phyloP scores from a whole-genome alignment of 2,113 vertebrate genomes.

The Bagarius yarrelli region DNA sequence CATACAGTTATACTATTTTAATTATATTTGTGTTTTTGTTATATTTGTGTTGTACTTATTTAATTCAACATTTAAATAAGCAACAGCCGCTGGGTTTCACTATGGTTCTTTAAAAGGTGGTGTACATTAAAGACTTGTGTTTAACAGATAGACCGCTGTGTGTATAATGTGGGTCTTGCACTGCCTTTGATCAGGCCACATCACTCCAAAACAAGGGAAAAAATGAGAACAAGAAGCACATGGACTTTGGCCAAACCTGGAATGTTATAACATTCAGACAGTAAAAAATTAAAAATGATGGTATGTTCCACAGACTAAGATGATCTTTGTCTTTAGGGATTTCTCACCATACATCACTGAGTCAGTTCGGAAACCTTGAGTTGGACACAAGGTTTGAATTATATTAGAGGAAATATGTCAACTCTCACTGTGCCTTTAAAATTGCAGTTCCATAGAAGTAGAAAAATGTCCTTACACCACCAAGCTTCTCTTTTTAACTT shows the following conservation, averaged over 20 bases:
- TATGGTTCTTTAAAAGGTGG: background rate
- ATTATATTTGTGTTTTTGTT: background rate
- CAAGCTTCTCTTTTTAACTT: background rate
- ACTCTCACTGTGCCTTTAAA: background rate
- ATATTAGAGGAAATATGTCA: constrained; percentile 31
- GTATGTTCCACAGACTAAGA: constrained; percentile 16
- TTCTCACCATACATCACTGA: constrained; percentile 18
- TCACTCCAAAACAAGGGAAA: background rate
- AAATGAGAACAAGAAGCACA: background rate
- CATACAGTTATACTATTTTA: too few relatives aligned
- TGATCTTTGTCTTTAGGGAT: constrained; percentile 8
- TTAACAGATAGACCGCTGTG: background rate
- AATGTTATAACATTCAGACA: constrained; percentile 24
- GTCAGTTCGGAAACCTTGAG: background rate
- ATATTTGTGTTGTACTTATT: background rate
- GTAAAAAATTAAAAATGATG: constrained; percentile 23
- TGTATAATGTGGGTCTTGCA: background rate
- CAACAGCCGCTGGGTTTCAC: background rate
- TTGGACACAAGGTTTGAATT: constrained; percentile 25
- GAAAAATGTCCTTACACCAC: background rate
- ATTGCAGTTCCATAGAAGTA: background rate
- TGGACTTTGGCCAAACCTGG: constrained; percentile 10
- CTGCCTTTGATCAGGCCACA: background rate
- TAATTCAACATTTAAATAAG: background rate
- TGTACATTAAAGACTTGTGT: background rate